Conservation (phyloP, 37 sponge, comb jelly and placozoan genomes). For the Spongilla lacustris region DNA sequence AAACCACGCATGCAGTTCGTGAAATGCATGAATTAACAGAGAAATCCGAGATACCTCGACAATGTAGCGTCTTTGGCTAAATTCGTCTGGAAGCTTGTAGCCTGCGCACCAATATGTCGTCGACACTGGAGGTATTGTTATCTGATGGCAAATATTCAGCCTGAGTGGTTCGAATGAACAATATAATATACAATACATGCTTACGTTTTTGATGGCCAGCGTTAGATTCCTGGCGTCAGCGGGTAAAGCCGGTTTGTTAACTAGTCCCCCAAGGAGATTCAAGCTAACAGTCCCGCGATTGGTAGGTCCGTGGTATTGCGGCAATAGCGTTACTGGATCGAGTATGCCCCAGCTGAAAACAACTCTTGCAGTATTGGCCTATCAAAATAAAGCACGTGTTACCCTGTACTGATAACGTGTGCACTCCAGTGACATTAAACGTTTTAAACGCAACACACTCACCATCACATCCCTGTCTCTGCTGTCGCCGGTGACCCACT, state of each 20-base stretch:
- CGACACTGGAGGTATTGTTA: conserved; percentile 39
- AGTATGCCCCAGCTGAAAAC: background rate
- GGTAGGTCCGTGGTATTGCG: background rate
- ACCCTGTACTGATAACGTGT: too few relatives aligned
- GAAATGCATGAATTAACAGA: too few relatives aligned
- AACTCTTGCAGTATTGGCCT: background rate
- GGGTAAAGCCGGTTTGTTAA: background rate
- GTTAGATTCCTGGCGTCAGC: background rate
- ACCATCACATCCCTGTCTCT: background rate
- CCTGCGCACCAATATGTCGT: conserved; percentile 73
- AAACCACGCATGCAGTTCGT: too few relatives aligned
- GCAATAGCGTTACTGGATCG: background rate
- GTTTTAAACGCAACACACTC: too few relatives aligned
- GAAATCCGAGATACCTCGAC: conserved; percentile 28
- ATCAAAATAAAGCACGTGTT: background rate
- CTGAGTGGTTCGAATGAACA: background rate
- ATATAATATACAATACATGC: too few relatives aligned
- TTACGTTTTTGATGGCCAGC: background rate
- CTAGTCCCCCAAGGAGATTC: background rate
- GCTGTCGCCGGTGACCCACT: background rate
- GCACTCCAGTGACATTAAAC: too few relatives aligned
- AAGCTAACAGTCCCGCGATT: background rate
- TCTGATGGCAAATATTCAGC: background rate
- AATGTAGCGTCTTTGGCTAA: conserved; percentile 28
- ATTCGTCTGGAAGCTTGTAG: conserved; percentile 17